These are phyloP conservation scores for Adelges cooleyi DNA, from an alignment of 1,140 invertebrate species.

Conservation along the genomic window DNA sequence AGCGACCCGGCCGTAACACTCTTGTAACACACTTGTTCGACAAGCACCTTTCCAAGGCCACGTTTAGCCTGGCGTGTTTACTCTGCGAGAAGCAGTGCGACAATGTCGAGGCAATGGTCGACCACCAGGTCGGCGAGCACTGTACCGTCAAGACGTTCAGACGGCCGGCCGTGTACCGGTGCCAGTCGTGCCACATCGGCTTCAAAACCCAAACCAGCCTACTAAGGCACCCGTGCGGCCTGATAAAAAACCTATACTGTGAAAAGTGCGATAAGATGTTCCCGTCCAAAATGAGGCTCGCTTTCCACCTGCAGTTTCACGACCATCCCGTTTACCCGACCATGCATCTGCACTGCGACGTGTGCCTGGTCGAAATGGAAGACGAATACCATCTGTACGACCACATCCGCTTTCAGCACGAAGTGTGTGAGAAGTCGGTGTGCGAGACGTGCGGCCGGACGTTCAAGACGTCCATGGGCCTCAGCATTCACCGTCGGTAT, in stretches of 20 bases:
- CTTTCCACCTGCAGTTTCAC: slow-evolving; percentile 30
- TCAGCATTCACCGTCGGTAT: slow-evolving; percentile 29
- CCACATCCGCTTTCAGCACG: slow-evolving; percentile 30
- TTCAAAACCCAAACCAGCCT: slow-evolving; percentile 29
- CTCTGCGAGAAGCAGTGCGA: not conserved
- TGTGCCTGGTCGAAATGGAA: slow-evolving; percentile 26
- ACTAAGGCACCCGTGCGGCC: slow-evolving; percentile 23
- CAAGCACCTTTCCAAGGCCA: not conserved
- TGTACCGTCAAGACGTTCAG: slow-evolving; percentile 12
- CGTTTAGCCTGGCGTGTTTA: not conserved
- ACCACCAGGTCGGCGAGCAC: not conserved
- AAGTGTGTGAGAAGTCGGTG: slow-evolving; percentile 12
- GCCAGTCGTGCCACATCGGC: slow-evolving; percentile 10
- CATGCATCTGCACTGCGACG: slow-evolving; percentile 29
- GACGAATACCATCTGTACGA: slow-evolving; percentile 29
- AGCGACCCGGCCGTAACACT: not conserved
- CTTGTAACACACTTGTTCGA: not conserved
- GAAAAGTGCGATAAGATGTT: slow-evolving; percentile 19
- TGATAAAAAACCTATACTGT: slow-evolving; percentile 8
- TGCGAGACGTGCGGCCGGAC: slow-evolving; percentile 27
- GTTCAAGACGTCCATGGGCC: slow-evolving; percentile 24
- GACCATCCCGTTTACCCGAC: slow-evolving; percentile 1
- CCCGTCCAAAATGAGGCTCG: slow-evolving; percentile 28
- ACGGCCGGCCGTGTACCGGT: slow-evolving; percentile 27
- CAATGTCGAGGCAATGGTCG: not conserved